Evolutionary conservation across 2,797 vertebrate species (phyloP).

Genomic region (Thamnophis elegans): DNA sequence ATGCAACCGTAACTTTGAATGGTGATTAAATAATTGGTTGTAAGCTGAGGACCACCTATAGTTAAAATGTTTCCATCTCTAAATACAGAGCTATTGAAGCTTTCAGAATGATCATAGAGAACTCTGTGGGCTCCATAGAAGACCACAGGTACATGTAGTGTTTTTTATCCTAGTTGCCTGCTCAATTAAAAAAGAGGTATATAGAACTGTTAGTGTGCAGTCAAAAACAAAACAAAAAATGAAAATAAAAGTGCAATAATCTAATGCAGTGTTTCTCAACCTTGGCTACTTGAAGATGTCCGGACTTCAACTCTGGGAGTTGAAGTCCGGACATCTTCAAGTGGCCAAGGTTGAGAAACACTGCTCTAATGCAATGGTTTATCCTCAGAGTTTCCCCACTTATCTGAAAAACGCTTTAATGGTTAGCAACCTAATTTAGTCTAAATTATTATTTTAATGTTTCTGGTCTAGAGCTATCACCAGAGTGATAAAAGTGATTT

Average conservation of each 20-base stretch:
- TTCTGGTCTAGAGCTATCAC: slow-evolving; percentile 24
- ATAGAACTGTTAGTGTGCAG: not conserved
- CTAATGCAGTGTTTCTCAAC: not conserved
- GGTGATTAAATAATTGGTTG: not conserved
- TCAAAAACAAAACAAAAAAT: not conserved
- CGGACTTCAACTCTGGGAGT: no score
- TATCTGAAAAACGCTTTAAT: slow-evolving; percentile 21
- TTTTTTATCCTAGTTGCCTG: not conserved
- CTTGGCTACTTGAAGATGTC: no score
- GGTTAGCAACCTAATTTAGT: not conserved
- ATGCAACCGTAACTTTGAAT: not conserved
- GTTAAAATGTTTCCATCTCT: not conserved
- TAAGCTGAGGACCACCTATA: not conserved
- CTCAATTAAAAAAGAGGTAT: not conserved
- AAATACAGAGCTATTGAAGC: not conserved
- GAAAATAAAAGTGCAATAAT: not conserved
- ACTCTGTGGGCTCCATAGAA: not conserved
- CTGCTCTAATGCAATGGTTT: not conserved
- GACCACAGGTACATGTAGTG: not conserved
- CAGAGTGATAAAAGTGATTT: slow-evolving; percentile 24
- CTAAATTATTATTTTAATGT: not conserved
- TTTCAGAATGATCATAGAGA: not conserved
- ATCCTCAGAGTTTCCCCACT: not conserved
- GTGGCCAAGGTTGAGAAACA: no score
- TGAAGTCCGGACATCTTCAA: no score